Conservation (phyloP, 1,140 invertebrate species). For the Papilio xuthus region DNA sequence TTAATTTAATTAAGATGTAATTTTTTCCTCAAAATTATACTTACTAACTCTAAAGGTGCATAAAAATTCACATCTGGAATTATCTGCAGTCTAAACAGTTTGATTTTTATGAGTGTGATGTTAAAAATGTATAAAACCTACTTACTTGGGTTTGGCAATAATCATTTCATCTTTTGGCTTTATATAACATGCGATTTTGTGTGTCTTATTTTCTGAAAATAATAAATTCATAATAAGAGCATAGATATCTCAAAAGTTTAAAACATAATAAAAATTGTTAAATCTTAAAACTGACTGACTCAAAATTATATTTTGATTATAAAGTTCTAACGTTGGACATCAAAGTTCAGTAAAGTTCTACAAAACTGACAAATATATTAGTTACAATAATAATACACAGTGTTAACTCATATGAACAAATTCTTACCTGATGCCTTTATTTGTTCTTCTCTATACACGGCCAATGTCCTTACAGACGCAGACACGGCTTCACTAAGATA, state of each 20-base stretch:
- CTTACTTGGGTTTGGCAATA: constrained; percentile 58
- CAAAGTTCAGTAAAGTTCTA: too few relatives aligned
- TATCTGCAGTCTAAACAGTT: too few relatives aligned
- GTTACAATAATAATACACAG: too few relatives aligned
- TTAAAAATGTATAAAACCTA: constrained; percentile 37
- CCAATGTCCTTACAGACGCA: constrained; percentile 67
- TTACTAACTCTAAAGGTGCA: too few relatives aligned
- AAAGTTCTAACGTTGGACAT: too few relatives aligned
- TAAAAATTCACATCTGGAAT: neutral
- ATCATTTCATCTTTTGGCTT: constrained; percentile 58
- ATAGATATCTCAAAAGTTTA: neutral
- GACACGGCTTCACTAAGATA: constrained; percentile 74
- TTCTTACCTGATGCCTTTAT: constrained; percentile 54
- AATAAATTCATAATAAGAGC: constrained; percentile 34
- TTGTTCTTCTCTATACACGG: constrained; percentile 74
- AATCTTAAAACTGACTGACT: neutral
- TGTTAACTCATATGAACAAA: constrained; percentile 6
- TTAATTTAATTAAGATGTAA: too few relatives aligned
- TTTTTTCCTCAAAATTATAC: too few relatives aligned
- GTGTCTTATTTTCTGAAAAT: constrained; percentile 59
- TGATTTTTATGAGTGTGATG: neutral
- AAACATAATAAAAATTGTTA: neutral
- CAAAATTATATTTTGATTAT: too few relatives aligned
- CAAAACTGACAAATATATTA: too few relatives aligned
- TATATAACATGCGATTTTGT: constrained; percentile 59